Conservation (phyloP, 2,888 invertebrate species). For the Oligia fasciuncula region DNA sequence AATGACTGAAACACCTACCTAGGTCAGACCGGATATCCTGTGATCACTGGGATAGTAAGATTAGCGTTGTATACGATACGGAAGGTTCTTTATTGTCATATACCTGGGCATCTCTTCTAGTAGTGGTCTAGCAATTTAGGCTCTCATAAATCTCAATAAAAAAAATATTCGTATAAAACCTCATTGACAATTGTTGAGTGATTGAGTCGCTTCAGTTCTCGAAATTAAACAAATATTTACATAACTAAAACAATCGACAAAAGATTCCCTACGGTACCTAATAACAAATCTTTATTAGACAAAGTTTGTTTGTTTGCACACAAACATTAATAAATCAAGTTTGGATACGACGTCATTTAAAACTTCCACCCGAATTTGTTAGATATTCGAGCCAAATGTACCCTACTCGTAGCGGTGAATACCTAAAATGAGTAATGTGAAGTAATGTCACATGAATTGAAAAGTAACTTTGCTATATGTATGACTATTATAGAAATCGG, state of each 20-base stretch:
- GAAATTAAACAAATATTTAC: neutral
- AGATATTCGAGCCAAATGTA: conserved; percentile 30
- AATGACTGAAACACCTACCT: conserved; percentile 2
- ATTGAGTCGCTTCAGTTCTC: neutral
- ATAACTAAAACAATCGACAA: conserved; percentile 23
- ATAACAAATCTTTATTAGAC: conserved; percentile 43
- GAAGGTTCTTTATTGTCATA: neutral
- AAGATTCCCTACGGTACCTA: conserved; percentile 17
- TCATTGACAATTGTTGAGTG: neutral
- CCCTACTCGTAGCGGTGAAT: conserved; percentile 1
- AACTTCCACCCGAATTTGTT: conserved; percentile 52
- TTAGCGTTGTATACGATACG: neutral
- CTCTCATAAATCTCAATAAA: neutral
- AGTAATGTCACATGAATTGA: conserved; percentile 23
- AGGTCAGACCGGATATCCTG: neutral
- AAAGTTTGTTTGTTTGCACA: conserved; percentile 52
- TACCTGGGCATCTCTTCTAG: no score
- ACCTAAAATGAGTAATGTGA: conserved; percentile 8
- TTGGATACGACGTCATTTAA: conserved; percentile 34
- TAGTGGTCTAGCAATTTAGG: neutral
- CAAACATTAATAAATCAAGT: conserved; percentile 46
- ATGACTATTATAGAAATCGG: neutral
- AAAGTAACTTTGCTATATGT: conserved; percentile 1
- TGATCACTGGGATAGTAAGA: neutral
- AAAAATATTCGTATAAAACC: neutral